Percentiles rank a stretch among this genome's conserved stretches.
These are phyloP conservation scores for Arctocebus calabarensis DNA, from an alignment of 2,797 vertebrate species.

Conservation along the genomic window DNA sequence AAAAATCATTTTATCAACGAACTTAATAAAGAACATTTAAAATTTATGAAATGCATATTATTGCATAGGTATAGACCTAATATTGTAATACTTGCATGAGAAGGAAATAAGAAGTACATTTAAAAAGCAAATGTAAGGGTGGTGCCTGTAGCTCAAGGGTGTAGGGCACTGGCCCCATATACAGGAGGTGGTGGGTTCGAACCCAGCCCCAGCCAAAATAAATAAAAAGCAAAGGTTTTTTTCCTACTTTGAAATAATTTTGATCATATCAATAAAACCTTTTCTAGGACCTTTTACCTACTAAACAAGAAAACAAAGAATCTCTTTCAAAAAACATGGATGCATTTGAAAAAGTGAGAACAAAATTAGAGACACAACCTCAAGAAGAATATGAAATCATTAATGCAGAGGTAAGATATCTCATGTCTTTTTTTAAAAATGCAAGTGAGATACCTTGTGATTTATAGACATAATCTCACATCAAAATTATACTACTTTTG, in stretches of 20 bases:
- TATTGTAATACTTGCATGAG: not conserved
- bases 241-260: conserved; percentile 50
- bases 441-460: not conserved
- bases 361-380: conserved; percentile 80
- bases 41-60: not conserved
- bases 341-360: conserved; percentile 88
- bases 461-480: not conserved
- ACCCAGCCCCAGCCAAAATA: too few species aligned
- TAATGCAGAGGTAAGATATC: conserved; percentile 86
- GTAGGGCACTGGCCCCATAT: too few species aligned
- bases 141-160: too few species aligned
- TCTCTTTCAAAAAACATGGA: conserved; percentile 83
- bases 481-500: conserved; percentile 1
- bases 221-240: not conserved
- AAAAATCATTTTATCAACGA: conserved; percentile 27
- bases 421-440: not conserved
- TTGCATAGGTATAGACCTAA: conserved; percentile 15
- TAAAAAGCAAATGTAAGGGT: not conserved
- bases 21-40: conserved; percentile 33
- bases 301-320: conserved; percentile 85
- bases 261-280: conserved; percentile 66
- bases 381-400: conserved; percentile 88
- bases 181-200: too few species aligned
- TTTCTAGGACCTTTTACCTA: conserved; percentile 83
- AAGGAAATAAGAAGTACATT: conserved; percentile 13